Base-by-base conservation (phyloP, 2,888 invertebrate genomes). In the Druceiella hillmani region DNA sequence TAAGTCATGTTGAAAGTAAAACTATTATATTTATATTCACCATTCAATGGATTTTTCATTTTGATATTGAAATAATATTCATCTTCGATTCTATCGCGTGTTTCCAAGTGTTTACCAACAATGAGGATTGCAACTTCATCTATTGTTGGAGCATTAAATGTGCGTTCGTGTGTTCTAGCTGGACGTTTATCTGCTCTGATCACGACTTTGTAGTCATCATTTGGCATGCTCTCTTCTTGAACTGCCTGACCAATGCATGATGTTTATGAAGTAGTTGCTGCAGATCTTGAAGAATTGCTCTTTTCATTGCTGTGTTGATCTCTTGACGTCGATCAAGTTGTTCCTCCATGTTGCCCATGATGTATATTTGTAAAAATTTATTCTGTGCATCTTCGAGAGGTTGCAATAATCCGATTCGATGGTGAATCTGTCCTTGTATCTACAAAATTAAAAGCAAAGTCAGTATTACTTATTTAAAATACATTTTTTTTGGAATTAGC, bases 151-250 rank as follows among this genome's bases (percentile, higher is more conserved):
- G 47, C 46, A 28, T 52, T 52, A 44, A 45, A 49, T 45, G 41
- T 47, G 37, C 49, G 35, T 47, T 46, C 46, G 32, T 54, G 52
- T 50, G 36, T 40, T 45, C 47, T 46, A 47, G 46, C 11, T 45
- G 45, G 47, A 45, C 43, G 11, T 45, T 49, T 50, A 44, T 50
- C 48, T 26, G 49, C 45, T 53, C 38, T 49, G 43, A 54, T 54
- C 1, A 55, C 50, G 44, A 55, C 44, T 49, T 50, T 50, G 38
- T 51, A 46, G 40, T 52, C 43, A 50, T 55, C 52, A 47, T 27
- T 41, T 50, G 52, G 54, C 53, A 56, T 53, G 43, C 46, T 48
- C 41, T 50, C 48, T 33, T 49, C 36, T 46, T 49, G 26, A 49
- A 48, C 38, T 47, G 12, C 34, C 40, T 46, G 46, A 47, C 44